Evolutionary conservation across 1,140 invertebrate genomes (phyloP).

Genomic region (Epicauta chinensis): DNA sequence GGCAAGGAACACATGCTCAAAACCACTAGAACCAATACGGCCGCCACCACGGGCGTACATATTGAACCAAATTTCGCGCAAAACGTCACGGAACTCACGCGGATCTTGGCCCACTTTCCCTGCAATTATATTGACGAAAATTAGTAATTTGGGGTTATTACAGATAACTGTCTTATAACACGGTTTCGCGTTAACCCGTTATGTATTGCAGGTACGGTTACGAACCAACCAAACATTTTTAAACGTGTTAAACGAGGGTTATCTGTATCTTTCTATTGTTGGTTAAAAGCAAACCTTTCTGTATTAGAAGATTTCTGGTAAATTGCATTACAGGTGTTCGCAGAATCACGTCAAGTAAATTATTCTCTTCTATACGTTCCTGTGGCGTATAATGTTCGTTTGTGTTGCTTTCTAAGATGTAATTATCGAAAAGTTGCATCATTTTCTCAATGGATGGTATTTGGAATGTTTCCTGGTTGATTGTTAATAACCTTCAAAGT

Average conservation of each 20-base stretch:
- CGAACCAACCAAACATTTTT: too few species aligned
- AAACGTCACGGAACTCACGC: constrained; percentile 61
- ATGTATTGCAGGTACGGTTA: too few species aligned
- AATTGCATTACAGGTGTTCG: constrained; percentile 67
- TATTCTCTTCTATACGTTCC: constrained; percentile 68
- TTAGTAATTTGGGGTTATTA: neutral
- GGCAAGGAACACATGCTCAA: constrained; percentile 82
- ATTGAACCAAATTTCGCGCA: constrained; percentile 74
- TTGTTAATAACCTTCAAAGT: constrained; percentile 53
- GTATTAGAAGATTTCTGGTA: constrained; percentile 63
- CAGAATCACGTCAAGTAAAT: constrained; percentile 68
- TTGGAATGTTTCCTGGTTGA: constrained; percentile 52
- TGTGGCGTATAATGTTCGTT: constrained; percentile 71
- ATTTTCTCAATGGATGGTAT: constrained; percentile 62
- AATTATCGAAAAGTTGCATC: constrained; percentile 65
- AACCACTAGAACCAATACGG: constrained; percentile 72
- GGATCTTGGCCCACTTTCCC: constrained; percentile 51
- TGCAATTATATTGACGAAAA: constrained; percentile 21
- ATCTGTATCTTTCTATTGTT: too few species aligned
- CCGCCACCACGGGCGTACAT: constrained; percentile 71
- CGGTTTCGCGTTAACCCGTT: too few species aligned
- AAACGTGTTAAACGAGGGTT: too few species aligned
- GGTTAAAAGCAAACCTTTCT: too few species aligned
- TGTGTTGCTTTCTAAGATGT: constrained; percentile 63
- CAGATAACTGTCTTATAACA: too few species aligned